phyloP scores from a whole-genome alignment of 2,113 vertebrate species.

The Gallinago jamesoni region DNA sequence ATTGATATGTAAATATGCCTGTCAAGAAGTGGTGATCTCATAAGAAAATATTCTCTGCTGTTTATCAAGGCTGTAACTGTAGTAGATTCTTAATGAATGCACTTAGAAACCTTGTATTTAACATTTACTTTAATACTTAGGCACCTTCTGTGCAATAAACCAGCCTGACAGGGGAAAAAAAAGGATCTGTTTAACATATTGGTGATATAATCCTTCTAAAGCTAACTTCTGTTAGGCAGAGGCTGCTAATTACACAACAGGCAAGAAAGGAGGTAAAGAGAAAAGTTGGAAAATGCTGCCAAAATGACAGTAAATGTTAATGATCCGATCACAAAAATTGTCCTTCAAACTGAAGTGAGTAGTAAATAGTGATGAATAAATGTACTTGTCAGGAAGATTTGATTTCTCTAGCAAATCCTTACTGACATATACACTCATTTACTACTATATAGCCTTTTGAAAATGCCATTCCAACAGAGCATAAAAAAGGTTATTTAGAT shows the following conservation, averaged over 20 bases:
- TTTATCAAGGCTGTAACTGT: neutral
- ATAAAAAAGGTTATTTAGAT: constrained; percentile 85
- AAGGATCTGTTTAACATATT: neutral
- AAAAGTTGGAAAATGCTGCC: constrained; percentile 64
- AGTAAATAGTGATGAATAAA: constrained; percentile 79
- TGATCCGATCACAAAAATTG: constrained; percentile 75
- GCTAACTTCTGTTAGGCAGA: constrained; percentile 33
- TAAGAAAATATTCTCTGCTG: neutral
- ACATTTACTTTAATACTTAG: constrained; percentile 7
- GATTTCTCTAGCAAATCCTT: constrained; percentile 82
- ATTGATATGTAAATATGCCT: neutral
- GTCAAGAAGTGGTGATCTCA: neutral
- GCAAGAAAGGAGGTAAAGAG: constrained; percentile 10
- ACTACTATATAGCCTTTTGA: constrained; percentile 78
- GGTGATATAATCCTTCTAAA: constrained; percentile 6
- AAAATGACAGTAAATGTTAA: constrained; percentile 78
- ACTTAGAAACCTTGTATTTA: constrained; percentile 11
- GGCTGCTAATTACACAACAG: neutral
- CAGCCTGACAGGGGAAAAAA: neutral
- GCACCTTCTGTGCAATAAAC: neutral
- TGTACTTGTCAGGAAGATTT: constrained; percentile 75
- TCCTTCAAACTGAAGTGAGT: constrained; percentile 73
- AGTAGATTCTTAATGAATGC: neutral
- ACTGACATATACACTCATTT: constrained; percentile 80
- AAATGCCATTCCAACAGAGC: constrained; percentile 81